Conservation (phyloP, 2,797 vertebrate genomes). For the Propithecus deckenii region DNA sequence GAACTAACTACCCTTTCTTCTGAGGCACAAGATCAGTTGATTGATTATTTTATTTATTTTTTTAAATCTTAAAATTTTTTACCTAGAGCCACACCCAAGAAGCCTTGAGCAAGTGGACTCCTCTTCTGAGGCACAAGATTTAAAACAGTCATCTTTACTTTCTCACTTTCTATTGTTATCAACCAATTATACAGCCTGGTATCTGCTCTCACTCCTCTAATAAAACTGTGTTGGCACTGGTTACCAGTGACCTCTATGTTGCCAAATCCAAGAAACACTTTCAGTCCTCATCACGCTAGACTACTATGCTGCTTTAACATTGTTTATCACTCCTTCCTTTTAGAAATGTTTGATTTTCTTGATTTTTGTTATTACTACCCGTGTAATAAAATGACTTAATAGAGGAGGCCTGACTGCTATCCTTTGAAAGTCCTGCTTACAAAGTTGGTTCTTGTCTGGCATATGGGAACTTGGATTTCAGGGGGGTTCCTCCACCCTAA, state of each 20-base stretch:
- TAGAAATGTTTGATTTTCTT: constrained; percentile 15
- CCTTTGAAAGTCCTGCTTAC: neutral
- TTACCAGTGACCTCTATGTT: neutral
- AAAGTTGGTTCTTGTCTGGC: neutral
- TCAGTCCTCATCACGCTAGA: neutral
- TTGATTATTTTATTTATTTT: too few species aligned
- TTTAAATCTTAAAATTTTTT: too few species aligned
- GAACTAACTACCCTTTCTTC: neutral
- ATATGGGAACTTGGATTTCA: neutral
- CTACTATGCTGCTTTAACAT: neutral
- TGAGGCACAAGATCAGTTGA: neutral
- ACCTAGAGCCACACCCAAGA: too few species aligned
- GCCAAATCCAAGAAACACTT: neutral
- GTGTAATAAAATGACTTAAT: constrained; percentile 26
- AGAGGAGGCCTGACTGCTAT: neutral
- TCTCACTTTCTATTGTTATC: neutral
- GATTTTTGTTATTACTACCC: neutral
- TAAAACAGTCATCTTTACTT: neutral
- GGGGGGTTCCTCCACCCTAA: neutral
- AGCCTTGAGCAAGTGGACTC: too few species aligned
- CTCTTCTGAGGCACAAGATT: neutral
- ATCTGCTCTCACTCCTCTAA: neutral
- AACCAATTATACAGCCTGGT: neutral
- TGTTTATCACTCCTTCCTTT: neutral
- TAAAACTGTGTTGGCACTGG: neutral